These are phyloP conservation scores for Aphaenogaster floridana DNA, from an alignment of 1,140 invertebrate species.

Conservation along the genomic window DNA sequence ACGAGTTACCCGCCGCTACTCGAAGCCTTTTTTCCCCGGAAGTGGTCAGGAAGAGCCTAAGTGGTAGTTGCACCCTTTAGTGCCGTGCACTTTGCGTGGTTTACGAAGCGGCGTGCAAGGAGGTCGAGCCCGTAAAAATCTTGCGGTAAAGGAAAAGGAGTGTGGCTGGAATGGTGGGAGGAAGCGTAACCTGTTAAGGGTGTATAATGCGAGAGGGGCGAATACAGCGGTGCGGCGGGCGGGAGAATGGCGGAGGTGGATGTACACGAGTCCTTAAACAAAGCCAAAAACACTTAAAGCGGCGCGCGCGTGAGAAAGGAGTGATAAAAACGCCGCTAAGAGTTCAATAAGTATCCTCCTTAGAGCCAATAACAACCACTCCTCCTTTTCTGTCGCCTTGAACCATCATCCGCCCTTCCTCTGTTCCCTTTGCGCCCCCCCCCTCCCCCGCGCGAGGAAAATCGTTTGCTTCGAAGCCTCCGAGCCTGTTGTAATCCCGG, in stretches of 20 bases:
- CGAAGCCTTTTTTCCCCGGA: slow-evolving; percentile 58
- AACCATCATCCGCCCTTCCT: slow-evolving; percentile 59
- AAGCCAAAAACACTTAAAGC: slow-evolving; percentile 81
- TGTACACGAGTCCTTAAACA: slow-evolving; percentile 75
- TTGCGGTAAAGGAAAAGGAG: slow-evolving; percentile 47
- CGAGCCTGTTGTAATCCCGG: slow-evolving; percentile 81
- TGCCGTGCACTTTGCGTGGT: slow-evolving; percentile 69
- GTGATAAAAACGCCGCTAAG: slow-evolving; percentile 81
- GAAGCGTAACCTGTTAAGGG: slow-evolving; percentile 63
- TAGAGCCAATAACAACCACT: slow-evolving; percentile 82
- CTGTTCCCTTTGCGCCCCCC: slow-evolving; percentile 62
- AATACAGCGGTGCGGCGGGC: slow-evolving; percentile 8
- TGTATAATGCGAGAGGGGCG: slow-evolving; percentile 70
- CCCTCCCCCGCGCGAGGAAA: slow-evolving; percentile 76
- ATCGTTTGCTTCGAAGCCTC: slow-evolving; percentile 83
- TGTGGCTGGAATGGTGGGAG: slow-evolving; percentile 22
- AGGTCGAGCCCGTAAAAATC: slow-evolving; percentile 73
- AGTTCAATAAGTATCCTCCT: slow-evolving; percentile 86
- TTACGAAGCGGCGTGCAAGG: slow-evolving; percentile 67
- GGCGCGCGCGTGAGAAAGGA: slow-evolving; percentile 73
- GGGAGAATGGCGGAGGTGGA: slow-evolving; percentile 26
- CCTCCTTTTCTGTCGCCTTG: slow-evolving; percentile 65
- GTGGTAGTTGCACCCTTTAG: slow-evolving; percentile 76
- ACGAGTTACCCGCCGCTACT: slow-evolving; percentile 50
- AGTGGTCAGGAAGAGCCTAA: slow-evolving; percentile 66